Evolutionary conservation across 1,140 invertebrate genomes (phyloP).

Genomic region (Amyelois transitella): DNA sequence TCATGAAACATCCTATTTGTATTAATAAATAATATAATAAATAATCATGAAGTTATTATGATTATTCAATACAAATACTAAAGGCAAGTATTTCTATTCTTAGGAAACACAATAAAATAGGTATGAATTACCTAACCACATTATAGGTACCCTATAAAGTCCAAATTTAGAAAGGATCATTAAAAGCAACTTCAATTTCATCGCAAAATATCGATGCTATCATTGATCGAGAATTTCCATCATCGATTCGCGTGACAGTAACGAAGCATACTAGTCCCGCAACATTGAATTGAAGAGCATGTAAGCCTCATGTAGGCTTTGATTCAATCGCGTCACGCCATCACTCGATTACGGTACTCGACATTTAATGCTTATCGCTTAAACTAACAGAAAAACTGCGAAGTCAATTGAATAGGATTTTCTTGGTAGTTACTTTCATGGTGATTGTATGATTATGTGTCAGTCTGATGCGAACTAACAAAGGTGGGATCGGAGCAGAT

Average conservation of each 20-base stretch:
- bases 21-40: no score
- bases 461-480: not conserved
- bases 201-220: no score
- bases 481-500: not conserved
- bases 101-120: no score
- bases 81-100: no score
- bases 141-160: no score
- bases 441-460: not conserved
- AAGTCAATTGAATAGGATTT: not conserved
- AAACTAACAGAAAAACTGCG: not conserved
- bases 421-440: not conserved
- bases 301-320: slow-evolving; percentile 6
- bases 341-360: not conserved
- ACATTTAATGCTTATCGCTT: not conserved
- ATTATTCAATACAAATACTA: no score
- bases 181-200: no score
- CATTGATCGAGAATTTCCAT: not conserved
- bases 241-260: slow-evolving; percentile 22
- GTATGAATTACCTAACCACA: no score
- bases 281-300: slow-evolving; percentile 18
- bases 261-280: slow-evolving; percentile 21
- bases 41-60: no score
- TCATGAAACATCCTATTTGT: no score
- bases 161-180: no score
- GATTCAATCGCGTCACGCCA: slow-evolving; percentile 24